Base-by-base conservation (phyloP, 2,888 invertebrate genomes). In the Anagyrus pseudococci region DNA sequence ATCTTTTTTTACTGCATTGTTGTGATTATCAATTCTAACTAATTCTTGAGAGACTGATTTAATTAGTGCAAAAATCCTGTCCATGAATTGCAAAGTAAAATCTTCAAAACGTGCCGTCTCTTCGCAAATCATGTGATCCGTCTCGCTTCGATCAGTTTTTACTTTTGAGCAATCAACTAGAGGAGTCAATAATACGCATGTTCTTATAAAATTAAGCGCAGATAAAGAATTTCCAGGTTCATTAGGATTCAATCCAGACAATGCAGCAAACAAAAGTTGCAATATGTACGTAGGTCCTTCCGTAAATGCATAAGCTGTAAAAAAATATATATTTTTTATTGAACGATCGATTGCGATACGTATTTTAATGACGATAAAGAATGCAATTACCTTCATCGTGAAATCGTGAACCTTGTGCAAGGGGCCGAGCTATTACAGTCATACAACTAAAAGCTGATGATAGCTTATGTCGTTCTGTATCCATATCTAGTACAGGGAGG, bases 221-320 rank as follows among this genome's bases (percentile, higher is more conserved):
- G 90, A 85, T 55, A 89, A 82, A 26, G 89, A 89, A 79, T 92
- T 92, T 67, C 87, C 85, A 44, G 90, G 85, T 79, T 96, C 96
- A 75, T 96, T 96, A 0, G 93, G 89, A 78, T 96, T 96, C 46
- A 97, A 89, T 13, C 94, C 96, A 0, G 96, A 96, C 20, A 97
- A 82, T 0, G 92, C 85, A 0, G 90, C 88, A 76, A 91, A 86
- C n/a, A 96, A 83, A 29, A 96, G 83, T 0, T 94, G 93, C 20
- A 96, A 84, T 0, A 94, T 88, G 72, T 94, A 92, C 0, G 87
- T 86, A 4, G 90, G 90, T 0, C 94, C 94, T 76, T 92, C 92
- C 0, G 88, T 85, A 75, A 87, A 92, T 15, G 70, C 68, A 75
- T 69, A 84, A 72, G 77, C 84, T 83, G 63, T 72, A 80, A 64